These are phyloP conservation scores for Drosophila pseudotalamancana DNA, from an alignment of 2,888 invertebrate species.

Conservation along the genomic window DNA sequence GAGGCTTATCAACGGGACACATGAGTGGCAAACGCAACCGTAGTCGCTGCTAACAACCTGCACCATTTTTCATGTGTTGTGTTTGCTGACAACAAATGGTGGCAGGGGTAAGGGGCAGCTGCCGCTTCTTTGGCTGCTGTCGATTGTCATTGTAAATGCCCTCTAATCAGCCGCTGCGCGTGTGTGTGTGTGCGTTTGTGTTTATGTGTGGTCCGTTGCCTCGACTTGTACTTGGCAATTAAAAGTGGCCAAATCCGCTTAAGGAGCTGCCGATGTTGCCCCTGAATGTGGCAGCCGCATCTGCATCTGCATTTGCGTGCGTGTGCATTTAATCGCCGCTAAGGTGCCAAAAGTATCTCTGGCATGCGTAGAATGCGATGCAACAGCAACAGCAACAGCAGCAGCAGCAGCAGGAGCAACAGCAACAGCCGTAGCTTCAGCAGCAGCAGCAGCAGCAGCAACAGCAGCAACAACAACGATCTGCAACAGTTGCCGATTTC, in stretches of 20 bases:
- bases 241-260: constrained; percentile 70
- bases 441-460: too few species aligned
- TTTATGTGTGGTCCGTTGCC: constrained; percentile 63
- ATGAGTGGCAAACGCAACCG: constrained; percentile 21
- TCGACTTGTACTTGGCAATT: constrained; percentile 71
- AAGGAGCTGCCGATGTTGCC: constrained; percentile 37
- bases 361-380: constrained; percentile 75
- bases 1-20: constrained; percentile 37
- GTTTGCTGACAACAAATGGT: constrained; percentile 64
- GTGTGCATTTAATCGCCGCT: constrained; percentile 76
- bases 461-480: constrained; percentile 34
- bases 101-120: constrained; percentile 4
- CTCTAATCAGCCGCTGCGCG: constrained; percentile 76
- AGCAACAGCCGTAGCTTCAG: constrained; percentile 20
- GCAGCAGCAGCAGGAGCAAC: constrained; percentile 1
- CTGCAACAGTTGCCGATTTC: constrained; percentile 67
- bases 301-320: constrained; percentile 30
- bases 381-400: constrained; percentile 28
- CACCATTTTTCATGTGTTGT: constrained; percentile 57
- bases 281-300: background rate
- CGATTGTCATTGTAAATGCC: constrained; percentile 75
- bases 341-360: constrained; percentile 80
- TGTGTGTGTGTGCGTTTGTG: constrained; percentile 8
- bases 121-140: constrained; percentile 38
- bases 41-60: constrained; percentile 19